Conservation (phyloP, 1,140 invertebrate species). For the Platorchestia sp. region DNA sequence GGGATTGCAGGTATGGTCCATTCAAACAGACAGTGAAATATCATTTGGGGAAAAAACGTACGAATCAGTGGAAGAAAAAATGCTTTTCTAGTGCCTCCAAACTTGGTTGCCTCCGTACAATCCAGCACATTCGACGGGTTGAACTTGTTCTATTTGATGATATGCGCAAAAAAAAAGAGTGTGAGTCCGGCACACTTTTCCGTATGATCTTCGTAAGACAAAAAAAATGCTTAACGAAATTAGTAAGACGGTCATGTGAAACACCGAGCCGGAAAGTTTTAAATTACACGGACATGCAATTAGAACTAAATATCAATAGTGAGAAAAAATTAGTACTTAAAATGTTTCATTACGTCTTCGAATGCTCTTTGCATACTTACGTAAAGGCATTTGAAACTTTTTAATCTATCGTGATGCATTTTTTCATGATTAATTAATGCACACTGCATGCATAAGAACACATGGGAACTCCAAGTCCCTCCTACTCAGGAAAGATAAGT, state of each 20-base stretch:
- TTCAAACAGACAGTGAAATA: background rate
- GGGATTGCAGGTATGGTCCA: background rate
- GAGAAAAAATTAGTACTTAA: background rate
- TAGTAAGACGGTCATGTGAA: background rate
- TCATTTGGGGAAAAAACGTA: background rate
- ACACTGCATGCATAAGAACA: too few relatives aligned
- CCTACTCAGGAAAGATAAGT: background rate
- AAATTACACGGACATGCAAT: too few relatives aligned
- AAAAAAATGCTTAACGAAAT: background rate
- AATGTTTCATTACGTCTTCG: background rate
- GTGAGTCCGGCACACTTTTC: background rate
- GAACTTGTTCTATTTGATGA: background rate
- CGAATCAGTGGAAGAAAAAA: background rate
- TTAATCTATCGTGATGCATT: background rate
- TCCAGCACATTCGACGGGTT: background rate
- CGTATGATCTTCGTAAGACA: background rate
- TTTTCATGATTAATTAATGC: too few relatives aligned
- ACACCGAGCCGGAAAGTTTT: too few relatives aligned
- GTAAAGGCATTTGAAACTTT: background rate
- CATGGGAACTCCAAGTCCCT: too few relatives aligned
- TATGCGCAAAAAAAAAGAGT: background rate
- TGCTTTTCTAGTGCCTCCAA: background rate
- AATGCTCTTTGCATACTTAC: background rate
- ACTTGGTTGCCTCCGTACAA: background rate
- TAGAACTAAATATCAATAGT: too few relatives aligned